These are phyloP conservation scores for Elmis aenea DNA, from an alignment of 2,888 invertebrate genomes.

Conservation along the genomic window DNA sequence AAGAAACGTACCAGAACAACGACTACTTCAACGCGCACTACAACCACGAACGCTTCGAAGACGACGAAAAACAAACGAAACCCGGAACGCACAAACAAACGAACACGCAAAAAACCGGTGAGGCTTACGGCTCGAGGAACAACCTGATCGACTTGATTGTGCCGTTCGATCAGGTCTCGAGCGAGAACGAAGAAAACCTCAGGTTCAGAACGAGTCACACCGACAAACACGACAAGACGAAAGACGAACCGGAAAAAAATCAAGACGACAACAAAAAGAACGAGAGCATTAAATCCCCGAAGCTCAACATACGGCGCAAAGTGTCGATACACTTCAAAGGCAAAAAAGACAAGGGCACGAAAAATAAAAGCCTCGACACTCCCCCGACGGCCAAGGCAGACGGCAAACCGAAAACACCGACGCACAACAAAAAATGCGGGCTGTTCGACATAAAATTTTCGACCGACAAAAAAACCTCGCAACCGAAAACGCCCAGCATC, in stretches of 20 bases:
- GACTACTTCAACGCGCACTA: constrained; percentile 38
- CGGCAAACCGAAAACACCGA: constrained; percentile 17
- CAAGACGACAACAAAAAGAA: constrained; percentile 17
- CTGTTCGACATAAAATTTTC: constrained; percentile 35
- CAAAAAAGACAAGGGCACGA: constrained; percentile 36
- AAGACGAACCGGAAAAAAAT: constrained; percentile 17
- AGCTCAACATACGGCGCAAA: constrained; percentile 41
- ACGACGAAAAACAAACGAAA: constrained; percentile 5
- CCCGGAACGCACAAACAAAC: constrained; percentile 6
- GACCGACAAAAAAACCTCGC: constrained; percentile 21
- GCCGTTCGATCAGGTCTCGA: constrained; percentile 18
- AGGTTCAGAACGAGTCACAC: constrained; percentile 29
- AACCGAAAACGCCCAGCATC: constrained; percentile 42
- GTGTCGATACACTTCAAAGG: constrained; percentile 49
- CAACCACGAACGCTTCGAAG: constrained; percentile 35
- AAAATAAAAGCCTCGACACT: constrained; percentile 15
- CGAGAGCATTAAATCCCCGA: constrained; percentile 29
- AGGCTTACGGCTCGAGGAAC: constrained; percentile 24
- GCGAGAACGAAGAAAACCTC: constrained; percentile 41
- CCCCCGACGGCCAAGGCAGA: constrained; percentile 20
- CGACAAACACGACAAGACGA: constrained; percentile 14
- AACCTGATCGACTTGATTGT: constrained; percentile 17
- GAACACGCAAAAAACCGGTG: constrained; percentile 15
- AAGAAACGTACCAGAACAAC: constrained; percentile 19
- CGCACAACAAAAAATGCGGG: constrained; percentile 29